These are phyloP conservation scores for Psilanteris sp. DNA, from an alignment of 1,140 invertebrate species.

Conservation along the genomic window DNA sequence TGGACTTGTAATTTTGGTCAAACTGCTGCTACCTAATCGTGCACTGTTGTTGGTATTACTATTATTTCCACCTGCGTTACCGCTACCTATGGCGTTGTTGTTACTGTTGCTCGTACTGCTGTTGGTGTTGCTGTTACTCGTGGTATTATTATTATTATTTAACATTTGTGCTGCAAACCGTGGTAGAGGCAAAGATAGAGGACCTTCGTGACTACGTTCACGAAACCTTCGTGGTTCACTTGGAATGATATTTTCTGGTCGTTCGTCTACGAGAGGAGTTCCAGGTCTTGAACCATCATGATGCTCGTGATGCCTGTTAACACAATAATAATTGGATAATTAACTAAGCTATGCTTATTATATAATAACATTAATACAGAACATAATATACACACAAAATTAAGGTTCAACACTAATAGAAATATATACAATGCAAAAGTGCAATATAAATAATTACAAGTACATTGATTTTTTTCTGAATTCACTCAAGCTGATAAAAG, in stretches of 20 bases:
- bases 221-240: conserved; percentile 86
- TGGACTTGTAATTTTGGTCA: conserved; percentile 73
- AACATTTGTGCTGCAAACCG: conserved; percentile 89
- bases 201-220: conserved; percentile 83
- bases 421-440: too few relatives aligned
- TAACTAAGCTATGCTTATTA: too few relatives aligned
- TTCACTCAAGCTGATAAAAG: too few relatives aligned
- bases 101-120: conserved; percentile 67
- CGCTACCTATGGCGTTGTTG: conserved; percentile 67
- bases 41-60: conserved; percentile 60
- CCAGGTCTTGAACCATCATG: conserved; percentile 87
- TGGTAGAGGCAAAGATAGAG: conserved; percentile 89
- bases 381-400: too few relatives aligned
- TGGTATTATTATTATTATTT: conserved; percentile 64
- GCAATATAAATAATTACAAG: too few relatives aligned
- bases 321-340: neutral
- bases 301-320: conserved; percentile 78
- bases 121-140: conserved; percentile 55
- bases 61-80: conserved; percentile 54
- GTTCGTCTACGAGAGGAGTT: conserved; percentile 90
- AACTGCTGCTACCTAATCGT: conserved; percentile 40
- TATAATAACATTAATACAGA: too few relatives aligned
- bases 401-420: too few relatives aligned
- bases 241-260: conserved; percentile 87
- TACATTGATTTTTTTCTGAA: too few relatives aligned